These are phyloP conservation scores for Hirtodrosophila duncani DNA, from an alignment of 2,888 invertebrate genomes.

Conservation along the genomic window DNA sequence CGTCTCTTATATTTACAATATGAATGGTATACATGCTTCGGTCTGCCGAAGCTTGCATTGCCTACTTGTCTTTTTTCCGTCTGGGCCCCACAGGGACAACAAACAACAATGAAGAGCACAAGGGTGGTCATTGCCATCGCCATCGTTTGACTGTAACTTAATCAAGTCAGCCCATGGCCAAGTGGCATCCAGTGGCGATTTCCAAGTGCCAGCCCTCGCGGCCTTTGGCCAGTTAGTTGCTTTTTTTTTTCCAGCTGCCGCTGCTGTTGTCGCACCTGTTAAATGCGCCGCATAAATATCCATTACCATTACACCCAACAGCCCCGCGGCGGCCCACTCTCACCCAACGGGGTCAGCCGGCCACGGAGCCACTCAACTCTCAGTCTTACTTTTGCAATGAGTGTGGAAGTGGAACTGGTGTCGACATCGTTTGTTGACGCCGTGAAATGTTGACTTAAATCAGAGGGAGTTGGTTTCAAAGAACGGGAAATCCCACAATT, in stretches of 20 bases:
- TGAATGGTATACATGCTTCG: too few relatives aligned
- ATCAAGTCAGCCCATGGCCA: conserved; percentile 30
- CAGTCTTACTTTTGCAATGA: conserved; percentile 20
- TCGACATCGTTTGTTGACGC: too few relatives aligned
- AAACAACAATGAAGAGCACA: conserved; percentile 56
- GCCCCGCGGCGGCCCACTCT: too few relatives aligned
- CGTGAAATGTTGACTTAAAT: conserved; percentile 30
- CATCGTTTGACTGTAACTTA: conserved; percentile 28
- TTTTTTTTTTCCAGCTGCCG: conserved; percentile 7
- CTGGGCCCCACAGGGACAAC: conserved; percentile 43
- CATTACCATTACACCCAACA: too few relatives aligned
- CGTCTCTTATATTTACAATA: too few relatives aligned
- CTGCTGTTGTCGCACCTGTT: conserved; percentile 34
- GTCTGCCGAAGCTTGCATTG: too few relatives aligned
- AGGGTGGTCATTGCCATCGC: conserved; percentile 9
- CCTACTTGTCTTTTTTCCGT: background rate
- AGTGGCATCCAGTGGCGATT: conserved; percentile 11
- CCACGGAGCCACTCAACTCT: too few relatives aligned
- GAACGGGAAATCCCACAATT: background rate
- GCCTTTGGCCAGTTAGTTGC: conserved; percentile 20
- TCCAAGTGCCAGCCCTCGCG: conserved; percentile 6
- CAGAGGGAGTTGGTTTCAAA: conserved; percentile 11
- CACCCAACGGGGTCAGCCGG: too few relatives aligned
- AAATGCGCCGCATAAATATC: conserved; percentile 54
- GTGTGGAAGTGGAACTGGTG: too few relatives aligned